Base-by-base conservation (phyloP, 2,797 vertebrate species). In the Alauda arvensis region DNA sequence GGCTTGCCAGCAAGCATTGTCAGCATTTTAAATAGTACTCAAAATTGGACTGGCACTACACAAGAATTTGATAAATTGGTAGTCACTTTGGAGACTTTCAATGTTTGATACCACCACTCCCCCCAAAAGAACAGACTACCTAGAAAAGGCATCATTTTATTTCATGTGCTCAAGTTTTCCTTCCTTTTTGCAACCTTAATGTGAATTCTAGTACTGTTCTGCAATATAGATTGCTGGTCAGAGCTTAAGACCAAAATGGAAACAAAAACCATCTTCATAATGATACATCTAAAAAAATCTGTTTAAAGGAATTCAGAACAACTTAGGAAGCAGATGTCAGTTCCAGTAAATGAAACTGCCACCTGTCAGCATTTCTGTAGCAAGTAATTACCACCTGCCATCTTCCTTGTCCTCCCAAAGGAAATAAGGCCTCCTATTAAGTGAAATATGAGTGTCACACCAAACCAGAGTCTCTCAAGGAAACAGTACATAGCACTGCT, bases 351-450 rank as follows among this genome's bases (percentile, higher is more conserved):
- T 85, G 80, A 83, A 91, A 89, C 74, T 82, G 85, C 85, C 85
- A 95, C 83, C 86, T 95, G 91, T 72, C 79, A 87, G 85, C 76
- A 80, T 82, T 95, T 88, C 74, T 91, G 76, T 56, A 87, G 65
- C 65, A 91, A 83, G 40, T 83, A 92, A 93, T 92, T 94, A 87
- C 87, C 84, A 91, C 76, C 81, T 94, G 91, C 84, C 42, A 76
- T 60, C 68, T 19, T 82, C 70, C 51, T 62, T n/a, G 53, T 72
- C 70, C 84, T 92, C 75, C 28, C 77, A 53, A 83, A 85, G 76
- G 72, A 87, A 94, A 48, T 67, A 88, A 75, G 71, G 74, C 53
- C 69, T 83, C 43, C 69, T 45, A 85, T 79, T 87, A 84, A 90
- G 63, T 77, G 84, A 88, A 93, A 85, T n/a, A 71, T 1, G 37